Evolutionary conservation across 2,797 vertebrate species (phyloP).

Genomic region (Pseudomugil gertrudae): DNA sequence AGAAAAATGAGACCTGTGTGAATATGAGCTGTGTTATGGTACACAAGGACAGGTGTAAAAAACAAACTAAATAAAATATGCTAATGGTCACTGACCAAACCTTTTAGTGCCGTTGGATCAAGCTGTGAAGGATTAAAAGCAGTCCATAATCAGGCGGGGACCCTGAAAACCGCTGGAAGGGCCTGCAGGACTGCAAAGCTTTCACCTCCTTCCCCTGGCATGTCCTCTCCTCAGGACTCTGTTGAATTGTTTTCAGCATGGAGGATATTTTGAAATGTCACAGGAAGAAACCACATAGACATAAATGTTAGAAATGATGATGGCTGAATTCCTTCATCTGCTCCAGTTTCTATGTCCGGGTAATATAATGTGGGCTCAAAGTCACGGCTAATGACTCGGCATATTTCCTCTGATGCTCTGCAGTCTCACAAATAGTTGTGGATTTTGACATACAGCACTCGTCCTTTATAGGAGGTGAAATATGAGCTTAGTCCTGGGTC

Average conservation of each 20-base stretch:
- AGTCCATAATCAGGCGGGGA: no score
- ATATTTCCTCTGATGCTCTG: not conserved
- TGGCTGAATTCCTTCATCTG: not conserved
- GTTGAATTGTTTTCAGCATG: not conserved
- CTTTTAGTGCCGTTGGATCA: no score
- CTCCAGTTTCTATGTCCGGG: not conserved
- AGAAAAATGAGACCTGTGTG: not conserved
- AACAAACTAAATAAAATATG: no score
- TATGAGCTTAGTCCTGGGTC: no score
- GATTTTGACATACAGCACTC: not conserved
- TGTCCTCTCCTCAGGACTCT: not conserved
- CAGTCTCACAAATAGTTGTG: not conserved
- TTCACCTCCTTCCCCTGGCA: not conserved
- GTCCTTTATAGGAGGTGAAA: no score
- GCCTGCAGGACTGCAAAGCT: no score
- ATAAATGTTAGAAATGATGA: slow-evolving; percentile 1
- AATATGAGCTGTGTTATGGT: no score
- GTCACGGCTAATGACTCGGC: no score
- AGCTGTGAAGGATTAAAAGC: no score
- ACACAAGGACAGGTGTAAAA: not conserved
- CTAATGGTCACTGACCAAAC: no score
- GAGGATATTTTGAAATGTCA: not conserved
- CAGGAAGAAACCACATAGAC: not conserved
- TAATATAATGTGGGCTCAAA: not conserved
- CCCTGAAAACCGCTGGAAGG: no score